A percentile compares a stretch with the other conserved stretches of the same genome.
These are phyloP conservation scores for Styela plicata DNA, from an alignment of 23 tunicate genomes.

Conservation along the genomic window DNA sequence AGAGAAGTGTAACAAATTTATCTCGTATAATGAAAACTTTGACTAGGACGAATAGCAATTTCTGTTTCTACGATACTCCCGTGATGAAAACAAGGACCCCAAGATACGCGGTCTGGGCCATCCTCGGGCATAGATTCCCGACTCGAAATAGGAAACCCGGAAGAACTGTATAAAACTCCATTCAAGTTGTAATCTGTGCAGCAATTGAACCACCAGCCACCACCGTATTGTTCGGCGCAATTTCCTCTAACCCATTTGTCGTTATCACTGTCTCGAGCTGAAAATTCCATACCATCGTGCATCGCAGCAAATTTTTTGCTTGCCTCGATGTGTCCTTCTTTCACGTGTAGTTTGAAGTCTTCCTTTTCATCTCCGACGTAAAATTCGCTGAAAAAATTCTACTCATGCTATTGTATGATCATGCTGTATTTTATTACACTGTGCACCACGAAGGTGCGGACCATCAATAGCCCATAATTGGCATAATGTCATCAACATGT, in stretches of 20 bases:
- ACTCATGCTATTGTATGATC: not conserved
- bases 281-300: constrained; percentile 16
- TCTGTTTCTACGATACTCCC: not conserved
- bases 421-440: not conserved
- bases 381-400: not conserved
- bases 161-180: not conserved
- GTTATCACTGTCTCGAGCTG: constrained; percentile 4
- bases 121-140: not conserved
- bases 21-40: too few relatives aligned
- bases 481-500: not conserved
- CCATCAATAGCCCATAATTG: not conserved
- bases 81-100: not conserved
- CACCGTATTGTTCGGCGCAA: not conserved
- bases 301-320: not conserved
- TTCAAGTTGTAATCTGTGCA: constrained; percentile 20
- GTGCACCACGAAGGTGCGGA: not conserved
- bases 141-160: not conserved
- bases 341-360: not conserved
- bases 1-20: too few relatives aligned
- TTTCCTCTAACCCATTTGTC: not conserved
- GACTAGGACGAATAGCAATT: not conserved
- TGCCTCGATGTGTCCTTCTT: too few relatives aligned
- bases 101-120: not conserved
- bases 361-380: not conserved
- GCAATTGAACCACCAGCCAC: constrained; percentile 21